These are phyloP conservation scores for Agapornis canus DNA, from an alignment of 2,797 vertebrate species.

Conservation along the genomic window DNA sequence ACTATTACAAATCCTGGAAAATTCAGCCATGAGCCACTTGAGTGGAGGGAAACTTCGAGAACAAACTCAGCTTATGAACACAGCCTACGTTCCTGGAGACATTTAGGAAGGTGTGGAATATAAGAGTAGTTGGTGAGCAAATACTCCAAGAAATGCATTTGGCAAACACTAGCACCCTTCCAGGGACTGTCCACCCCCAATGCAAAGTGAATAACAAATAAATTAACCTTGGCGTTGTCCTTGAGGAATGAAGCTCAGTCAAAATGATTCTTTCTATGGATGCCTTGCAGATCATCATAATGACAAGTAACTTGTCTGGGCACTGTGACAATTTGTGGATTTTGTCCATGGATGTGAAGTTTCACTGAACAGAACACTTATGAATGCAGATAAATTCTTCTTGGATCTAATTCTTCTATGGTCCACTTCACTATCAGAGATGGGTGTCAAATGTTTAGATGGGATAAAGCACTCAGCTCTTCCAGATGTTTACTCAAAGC, in stretches of 20 bases:
- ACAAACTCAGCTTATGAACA: neutral
- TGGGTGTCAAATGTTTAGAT: neutral
- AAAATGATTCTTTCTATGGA: conserved; percentile 63
- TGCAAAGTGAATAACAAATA: conserved; percentile 63
- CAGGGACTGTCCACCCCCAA: conserved; percentile 64
- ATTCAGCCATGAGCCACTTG: neutral
- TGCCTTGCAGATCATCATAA: conserved; percentile 55
- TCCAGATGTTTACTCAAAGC: conserved; percentile 37
- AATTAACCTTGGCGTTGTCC: conserved; percentile 74
- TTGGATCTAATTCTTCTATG: conserved; percentile 42
- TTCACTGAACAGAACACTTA: conserved; percentile 35
- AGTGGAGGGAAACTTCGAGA: neutral
- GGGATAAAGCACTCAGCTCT: neutral
- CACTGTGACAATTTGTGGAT: conserved; percentile 72
- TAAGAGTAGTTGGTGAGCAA: neutral
- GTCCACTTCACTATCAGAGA: conserved; percentile 25
- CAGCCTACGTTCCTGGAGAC: neutral
- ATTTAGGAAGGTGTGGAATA: neutral
- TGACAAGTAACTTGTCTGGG: conserved; percentile 75
- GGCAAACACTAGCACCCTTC: conserved; percentile 50
- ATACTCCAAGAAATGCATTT: conserved; percentile 11
- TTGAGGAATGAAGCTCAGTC: conserved; percentile 70
- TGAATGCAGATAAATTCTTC: conserved; percentile 51
- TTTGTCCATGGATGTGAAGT: conserved; percentile 62
- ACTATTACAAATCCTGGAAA: neutral